Conservation (phyloP, 2,797 vertebrate species). For the Rhinophrynus dorsalis region DNA sequence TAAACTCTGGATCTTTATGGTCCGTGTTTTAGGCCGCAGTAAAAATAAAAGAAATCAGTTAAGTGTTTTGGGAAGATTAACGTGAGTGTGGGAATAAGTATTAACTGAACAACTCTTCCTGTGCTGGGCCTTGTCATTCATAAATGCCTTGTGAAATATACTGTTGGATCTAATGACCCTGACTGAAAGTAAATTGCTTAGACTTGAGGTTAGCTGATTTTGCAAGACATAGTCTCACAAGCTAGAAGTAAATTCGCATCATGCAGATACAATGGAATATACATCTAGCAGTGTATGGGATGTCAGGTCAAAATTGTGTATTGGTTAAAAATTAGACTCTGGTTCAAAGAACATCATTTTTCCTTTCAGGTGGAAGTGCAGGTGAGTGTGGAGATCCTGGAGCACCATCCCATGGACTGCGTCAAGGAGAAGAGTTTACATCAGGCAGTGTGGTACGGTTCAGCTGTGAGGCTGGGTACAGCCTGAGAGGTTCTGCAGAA, state of each 20-base stretch:
- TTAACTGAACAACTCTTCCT: too few species aligned
- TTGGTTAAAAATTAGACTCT: too few species aligned
- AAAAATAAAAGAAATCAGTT: slow-evolving; percentile 45
- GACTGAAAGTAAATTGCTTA: too few species aligned
- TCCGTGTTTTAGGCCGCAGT: slow-evolving; percentile 44
- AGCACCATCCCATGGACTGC: slow-evolving; percentile 86
- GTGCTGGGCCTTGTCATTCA: neutral
- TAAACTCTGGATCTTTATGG: slow-evolving; percentile 48
- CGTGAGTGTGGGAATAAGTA: slow-evolving; percentile 35
- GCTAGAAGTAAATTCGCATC: too few species aligned
- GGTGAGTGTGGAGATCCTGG: slow-evolving; percentile 91
- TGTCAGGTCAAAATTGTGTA: too few species aligned
- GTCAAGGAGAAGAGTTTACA: slow-evolving; percentile 85
- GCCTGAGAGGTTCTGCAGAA: slow-evolving; percentile 83
- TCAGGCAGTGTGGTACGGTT: slow-evolving; percentile 81
- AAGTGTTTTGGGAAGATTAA: slow-evolving; percentile 49
- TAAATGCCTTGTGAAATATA: too few species aligned
- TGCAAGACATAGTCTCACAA: too few species aligned
- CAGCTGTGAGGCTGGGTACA: slow-evolving; percentile 91
- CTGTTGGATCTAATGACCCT: too few species aligned
- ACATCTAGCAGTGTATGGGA: too few species aligned
- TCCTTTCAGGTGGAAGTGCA: slow-evolving; percentile 74
- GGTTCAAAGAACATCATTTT: too few species aligned
- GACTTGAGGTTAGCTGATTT: too few species aligned
- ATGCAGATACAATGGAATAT: too few species aligned